These are phyloP conservation scores for Ardeotis arabs DNA, from an alignment of 2,113 vertebrate genomes.

Conservation along the genomic window DNA sequence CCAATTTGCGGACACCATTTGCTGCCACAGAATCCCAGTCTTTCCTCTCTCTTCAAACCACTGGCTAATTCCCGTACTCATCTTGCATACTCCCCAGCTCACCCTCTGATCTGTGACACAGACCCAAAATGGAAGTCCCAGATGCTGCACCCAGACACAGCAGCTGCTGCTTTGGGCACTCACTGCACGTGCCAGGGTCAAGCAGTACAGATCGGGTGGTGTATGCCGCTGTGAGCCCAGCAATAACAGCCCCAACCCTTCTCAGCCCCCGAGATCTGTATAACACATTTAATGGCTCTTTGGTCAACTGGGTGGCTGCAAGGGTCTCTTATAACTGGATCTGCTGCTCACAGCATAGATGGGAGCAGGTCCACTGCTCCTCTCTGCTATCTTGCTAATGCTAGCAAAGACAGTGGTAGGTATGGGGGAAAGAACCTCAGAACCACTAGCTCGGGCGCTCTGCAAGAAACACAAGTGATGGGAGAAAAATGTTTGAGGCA, in stretches of 20 bases:
- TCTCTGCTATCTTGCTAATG: neutral
- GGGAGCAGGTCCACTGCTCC: rapidly evolving
- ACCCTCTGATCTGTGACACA: neutral
- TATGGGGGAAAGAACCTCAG: neutral
- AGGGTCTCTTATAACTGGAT: neutral
- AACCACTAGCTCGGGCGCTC: neutral
- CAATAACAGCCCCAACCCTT: neutral
- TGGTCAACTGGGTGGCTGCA: neutral
- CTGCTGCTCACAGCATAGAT: neutral
- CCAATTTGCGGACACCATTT: neutral
- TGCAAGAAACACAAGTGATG: neutral
- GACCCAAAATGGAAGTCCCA: neutral
- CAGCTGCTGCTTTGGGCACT: neutral
- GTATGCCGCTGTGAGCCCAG: too few species aligned
- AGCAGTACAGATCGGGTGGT: too few species aligned
- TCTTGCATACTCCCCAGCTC: neutral
- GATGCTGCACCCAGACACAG: neutral
- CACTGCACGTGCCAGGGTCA: neutral
- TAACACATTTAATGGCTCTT: neutral
- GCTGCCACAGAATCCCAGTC: neutral
- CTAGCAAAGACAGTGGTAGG: neutral
- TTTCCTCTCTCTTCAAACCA: neutral
- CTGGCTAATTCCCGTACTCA: neutral
- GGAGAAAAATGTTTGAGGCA: neutral
- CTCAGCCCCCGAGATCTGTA: neutral